Evolutionary conservation across 2,113 vertebrate genomes (phyloP).

Genomic region (Amblyornis subalaris): DNA sequence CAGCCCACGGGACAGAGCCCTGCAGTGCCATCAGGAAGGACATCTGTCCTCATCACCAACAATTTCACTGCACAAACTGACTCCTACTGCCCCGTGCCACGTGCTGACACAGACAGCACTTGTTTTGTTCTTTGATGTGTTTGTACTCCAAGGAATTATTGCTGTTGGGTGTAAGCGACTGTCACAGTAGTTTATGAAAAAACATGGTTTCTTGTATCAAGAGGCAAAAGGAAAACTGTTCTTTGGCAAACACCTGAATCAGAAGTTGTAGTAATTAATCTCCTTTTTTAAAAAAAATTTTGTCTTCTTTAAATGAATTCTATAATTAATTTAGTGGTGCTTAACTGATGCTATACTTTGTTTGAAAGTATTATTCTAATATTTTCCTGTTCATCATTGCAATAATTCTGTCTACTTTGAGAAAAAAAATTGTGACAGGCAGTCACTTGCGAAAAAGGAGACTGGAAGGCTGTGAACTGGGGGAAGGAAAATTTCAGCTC

Average conservation of each 20-base stretch:
- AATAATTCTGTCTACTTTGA: not conserved
- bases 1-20: fast-evolving
- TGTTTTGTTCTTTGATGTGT: not conserved
- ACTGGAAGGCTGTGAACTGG: not conserved
- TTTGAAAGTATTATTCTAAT: not conserved
- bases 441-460: not conserved
- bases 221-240: not conserved
- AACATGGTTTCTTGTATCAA: fast-evolving
- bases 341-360: not conserved
- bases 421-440: not conserved
- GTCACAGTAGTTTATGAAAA: not conserved
- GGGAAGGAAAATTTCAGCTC: not conserved
- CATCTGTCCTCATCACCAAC: fast-evolving
- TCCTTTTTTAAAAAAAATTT: not conserved
- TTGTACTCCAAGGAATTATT: not conserved
- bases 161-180: not conserved
- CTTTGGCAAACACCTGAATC: not conserved
- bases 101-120: not conserved
- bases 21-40: not conserved
- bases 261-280: not conserved
- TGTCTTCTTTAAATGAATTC: not conserved
- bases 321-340: not conserved
- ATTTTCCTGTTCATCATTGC: not conserved
- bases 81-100: not conserved
- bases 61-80: not conserved